Conservation (phyloP, 2,888 invertebrate species). For the Polydrusus pterygomalis region DNA sequence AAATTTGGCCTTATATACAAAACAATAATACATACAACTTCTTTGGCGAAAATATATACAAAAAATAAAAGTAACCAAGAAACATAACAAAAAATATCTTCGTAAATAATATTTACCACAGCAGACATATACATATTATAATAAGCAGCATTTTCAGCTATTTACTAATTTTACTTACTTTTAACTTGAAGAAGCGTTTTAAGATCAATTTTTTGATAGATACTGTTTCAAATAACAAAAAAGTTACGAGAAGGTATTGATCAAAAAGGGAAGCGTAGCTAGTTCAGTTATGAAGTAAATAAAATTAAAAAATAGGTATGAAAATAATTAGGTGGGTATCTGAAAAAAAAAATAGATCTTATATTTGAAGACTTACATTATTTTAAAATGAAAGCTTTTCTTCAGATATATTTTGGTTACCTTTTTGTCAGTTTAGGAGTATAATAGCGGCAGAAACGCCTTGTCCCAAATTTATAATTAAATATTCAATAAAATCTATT, state of each 20-base stretch:
- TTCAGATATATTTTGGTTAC: conserved; percentile 20
- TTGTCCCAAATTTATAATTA: background rate
- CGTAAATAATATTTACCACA: conserved; percentile 41
- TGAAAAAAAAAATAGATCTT: background rate
- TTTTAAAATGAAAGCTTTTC: background rate
- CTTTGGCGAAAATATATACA: conserved; percentile 73
- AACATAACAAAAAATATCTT: conserved; percentile 51
- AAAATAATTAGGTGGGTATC: conserved; percentile 8
- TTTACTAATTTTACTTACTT: conserved; percentile 3
- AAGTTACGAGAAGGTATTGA: too few relatives aligned
- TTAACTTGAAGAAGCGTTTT: too few relatives aligned
- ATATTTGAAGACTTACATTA: conserved; percentile 16
- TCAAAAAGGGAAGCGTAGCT: too few relatives aligned
- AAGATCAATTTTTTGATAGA: too few relatives aligned
- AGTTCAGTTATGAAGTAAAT: too few relatives aligned
- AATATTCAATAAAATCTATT: too few relatives aligned
- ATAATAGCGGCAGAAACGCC: background rate
- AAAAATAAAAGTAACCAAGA: conserved; percentile 61
- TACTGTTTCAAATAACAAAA: too few relatives aligned
- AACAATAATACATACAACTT: conserved; percentile 70
- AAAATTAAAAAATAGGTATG: conserved; percentile 9
- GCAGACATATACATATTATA: conserved; percentile 27
- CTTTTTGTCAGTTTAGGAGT: background rate
- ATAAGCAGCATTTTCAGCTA: background rate
- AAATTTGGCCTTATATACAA: conserved; percentile 69